phyloP scores from a whole-genome alignment of 1,140 invertebrate species.

The Drosophila micromelanica region DNA sequence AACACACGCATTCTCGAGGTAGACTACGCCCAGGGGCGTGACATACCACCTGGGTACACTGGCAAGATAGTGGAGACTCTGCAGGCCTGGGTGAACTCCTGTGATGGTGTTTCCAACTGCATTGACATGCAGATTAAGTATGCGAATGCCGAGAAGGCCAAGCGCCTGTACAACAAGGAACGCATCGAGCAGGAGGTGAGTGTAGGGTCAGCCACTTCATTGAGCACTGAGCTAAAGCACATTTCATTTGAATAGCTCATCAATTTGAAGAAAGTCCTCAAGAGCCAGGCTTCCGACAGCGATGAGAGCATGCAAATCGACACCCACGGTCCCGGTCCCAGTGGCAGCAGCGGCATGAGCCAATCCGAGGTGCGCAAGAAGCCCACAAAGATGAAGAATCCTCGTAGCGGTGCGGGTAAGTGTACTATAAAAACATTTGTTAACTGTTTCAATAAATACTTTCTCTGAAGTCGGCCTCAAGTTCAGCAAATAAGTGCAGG shows the following conservation, averaged over 20 bases:
- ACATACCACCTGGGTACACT: slow-evolving; percentile 93
- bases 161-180: slow-evolving; percentile 91
- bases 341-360: slow-evolving; percentile 53
- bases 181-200: slow-evolving; percentile 93
- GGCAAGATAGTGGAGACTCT: slow-evolving; percentile 91
- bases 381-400: slow-evolving; percentile 71
- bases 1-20: slow-evolving; percentile 96
- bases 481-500: slow-evolving; percentile 71
- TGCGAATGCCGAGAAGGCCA: slow-evolving; percentile 94
- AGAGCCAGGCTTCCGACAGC: slow-evolving; percentile 88
- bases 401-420: slow-evolving; percentile 69
- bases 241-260: slow-evolving; percentile 86
- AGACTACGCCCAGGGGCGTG: slow-evolving; percentile 96
- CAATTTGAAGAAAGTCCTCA: slow-evolving; percentile 93
- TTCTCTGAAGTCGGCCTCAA: slow-evolving; percentile 58
- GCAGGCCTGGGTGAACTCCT: slow-evolving; percentile 96
- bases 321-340: slow-evolving; percentile 81
- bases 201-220: not conserved
- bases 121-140: slow-evolving; percentile 95
- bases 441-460: not conserved
- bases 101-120: slow-evolving; percentile 93
- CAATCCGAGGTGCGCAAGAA: slow-evolving; percentile 77
- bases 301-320: slow-evolving; percentile 88
- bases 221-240: not conserved
- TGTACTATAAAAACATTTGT: not conserved